A percentile compares a stretch with the other conserved stretches of the same genome.
Evolutionary conservation across 2,888 invertebrate genomes (phyloP).

Genomic region (Noctua janthina): DNA sequence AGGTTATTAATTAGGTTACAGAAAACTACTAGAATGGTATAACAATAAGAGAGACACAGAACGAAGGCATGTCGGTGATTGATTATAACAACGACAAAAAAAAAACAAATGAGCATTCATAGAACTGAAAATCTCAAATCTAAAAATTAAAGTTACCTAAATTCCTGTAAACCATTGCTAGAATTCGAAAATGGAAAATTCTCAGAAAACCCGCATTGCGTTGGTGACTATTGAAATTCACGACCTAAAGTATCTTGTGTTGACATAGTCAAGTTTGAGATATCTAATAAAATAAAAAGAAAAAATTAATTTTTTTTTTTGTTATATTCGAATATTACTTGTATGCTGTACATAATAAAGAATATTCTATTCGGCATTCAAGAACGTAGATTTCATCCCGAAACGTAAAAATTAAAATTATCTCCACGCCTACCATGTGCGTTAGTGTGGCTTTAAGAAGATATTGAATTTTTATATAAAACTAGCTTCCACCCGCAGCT

Average conservation of each 20-base stretch:
- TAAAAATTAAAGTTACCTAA: neutral
- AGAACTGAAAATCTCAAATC: neutral
- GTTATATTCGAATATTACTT: too few relatives aligned
- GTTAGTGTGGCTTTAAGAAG: neutral
- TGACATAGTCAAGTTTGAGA: neutral
- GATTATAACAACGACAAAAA: neutral
- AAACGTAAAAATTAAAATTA: neutral
- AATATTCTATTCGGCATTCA: too few relatives aligned
- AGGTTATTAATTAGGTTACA: too few relatives aligned
- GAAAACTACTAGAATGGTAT: neutral
- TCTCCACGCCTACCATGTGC: too few relatives aligned
- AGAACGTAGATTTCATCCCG: neutral
- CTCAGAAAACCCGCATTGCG: neutral
- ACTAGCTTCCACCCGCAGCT: neutral
- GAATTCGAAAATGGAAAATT: neutral
- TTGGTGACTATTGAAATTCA: slow-evolving; percentile 7
- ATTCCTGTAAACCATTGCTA: neutral
- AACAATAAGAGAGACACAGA: neutral
- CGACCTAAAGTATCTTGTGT: neutral
- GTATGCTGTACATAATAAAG: too few relatives aligned
- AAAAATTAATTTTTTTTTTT: too few relatives aligned
- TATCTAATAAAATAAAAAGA: neutral
- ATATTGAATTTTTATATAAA: neutral
- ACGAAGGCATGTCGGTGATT: neutral
- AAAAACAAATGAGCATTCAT: too few relatives aligned